Evolutionary conservation across 2,888 invertebrate genomes (phyloP).

Genomic region (Tetragonula carbonaria): DNA sequence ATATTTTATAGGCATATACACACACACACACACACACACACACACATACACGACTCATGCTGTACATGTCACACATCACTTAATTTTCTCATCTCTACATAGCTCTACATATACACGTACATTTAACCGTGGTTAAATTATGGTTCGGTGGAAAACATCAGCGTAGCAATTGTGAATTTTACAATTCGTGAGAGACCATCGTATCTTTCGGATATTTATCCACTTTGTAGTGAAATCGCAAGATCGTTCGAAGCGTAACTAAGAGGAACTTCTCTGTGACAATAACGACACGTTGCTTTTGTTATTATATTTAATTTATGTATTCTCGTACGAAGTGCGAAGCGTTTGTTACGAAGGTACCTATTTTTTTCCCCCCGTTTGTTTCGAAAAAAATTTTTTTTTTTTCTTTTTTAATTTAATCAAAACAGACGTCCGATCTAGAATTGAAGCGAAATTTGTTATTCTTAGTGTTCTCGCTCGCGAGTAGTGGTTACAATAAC

Average conservation of each 20-base stretch:
- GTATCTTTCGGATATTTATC: slow-evolving; percentile 1
- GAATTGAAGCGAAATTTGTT: neutral
- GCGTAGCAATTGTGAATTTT: slow-evolving; percentile 17
- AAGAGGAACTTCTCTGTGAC: slow-evolving; percentile 15
- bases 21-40: too few relatives aligned
- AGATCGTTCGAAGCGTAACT: slow-evolving; percentile 2
- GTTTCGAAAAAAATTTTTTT: too few relatives aligned
- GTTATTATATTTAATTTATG: slow-evolving; percentile 15
- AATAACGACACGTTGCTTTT: slow-evolving; percentile 34
- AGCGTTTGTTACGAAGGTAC: slow-evolving; percentile 5
- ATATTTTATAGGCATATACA: slow-evolving; percentile 38
- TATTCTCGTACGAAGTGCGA: slow-evolving; percentile 5
- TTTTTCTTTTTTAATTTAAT: neutral
- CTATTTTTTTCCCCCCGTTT: too few relatives aligned
- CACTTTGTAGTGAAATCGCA: slow-evolving; percentile 20
- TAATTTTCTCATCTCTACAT: slow-evolving; percentile 16
- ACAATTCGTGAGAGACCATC: neutral
- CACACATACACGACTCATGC: neutral
- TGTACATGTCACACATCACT: slow-evolving; percentile 18
- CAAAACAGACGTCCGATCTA: too few relatives aligned
- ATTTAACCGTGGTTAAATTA: slow-evolving; percentile 45
- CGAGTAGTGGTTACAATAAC: neutral
- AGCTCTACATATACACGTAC: slow-evolving; percentile 48
- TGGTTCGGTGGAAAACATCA: neutral
- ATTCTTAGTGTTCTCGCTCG: neutral